A percentile compares a stretch with the other conserved stretches of the same genome.
Conservation (phyloP, 37 sponge, comb jelly and placozoan species). For the Crambe crambe region DNA sequence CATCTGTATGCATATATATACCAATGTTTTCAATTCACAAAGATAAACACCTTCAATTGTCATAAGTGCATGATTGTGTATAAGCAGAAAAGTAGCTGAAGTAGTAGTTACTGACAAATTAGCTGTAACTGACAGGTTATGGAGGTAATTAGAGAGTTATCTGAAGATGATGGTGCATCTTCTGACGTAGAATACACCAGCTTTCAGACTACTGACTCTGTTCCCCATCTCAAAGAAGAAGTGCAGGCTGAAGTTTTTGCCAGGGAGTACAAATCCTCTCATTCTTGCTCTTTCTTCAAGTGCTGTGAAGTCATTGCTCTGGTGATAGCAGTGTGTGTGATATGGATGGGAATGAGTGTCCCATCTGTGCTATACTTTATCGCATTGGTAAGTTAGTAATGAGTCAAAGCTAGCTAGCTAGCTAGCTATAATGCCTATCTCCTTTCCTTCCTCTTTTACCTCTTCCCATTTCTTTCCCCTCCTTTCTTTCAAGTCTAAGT, state of each 20-base stretch:
- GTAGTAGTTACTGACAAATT: too few relatives aligned
- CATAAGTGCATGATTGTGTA: too few relatives aligned
- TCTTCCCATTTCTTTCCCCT: too few relatives aligned
- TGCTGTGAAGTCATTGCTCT: background rate
- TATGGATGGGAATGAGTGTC: conserved; percentile 1
- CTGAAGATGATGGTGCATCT: background rate
- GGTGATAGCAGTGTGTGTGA: background rate
- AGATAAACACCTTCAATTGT: too few relatives aligned
- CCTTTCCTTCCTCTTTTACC: too few relatives aligned
- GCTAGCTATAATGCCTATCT: too few relatives aligned
- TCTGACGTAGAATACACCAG: background rate
- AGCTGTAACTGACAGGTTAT: too few relatives aligned
- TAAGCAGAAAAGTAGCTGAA: too few relatives aligned
- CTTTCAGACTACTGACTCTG: background rate
- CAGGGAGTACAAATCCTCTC: background rate
- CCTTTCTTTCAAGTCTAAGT: background rate
- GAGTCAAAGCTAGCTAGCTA: too few relatives aligned
- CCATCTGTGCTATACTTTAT: conserved; percentile 7
- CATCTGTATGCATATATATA: too few relatives aligned
- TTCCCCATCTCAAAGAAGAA: background rate
- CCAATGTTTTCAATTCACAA: too few relatives aligned
- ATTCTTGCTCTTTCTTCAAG: conserved; percentile 1
- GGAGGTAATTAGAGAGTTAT: background rate
- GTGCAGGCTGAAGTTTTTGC: background rate
- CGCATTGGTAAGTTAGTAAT: background rate